phyloP scores from a whole-genome alignment of 1,140 invertebrate genomes.

The Heliothis virescens region DNA sequence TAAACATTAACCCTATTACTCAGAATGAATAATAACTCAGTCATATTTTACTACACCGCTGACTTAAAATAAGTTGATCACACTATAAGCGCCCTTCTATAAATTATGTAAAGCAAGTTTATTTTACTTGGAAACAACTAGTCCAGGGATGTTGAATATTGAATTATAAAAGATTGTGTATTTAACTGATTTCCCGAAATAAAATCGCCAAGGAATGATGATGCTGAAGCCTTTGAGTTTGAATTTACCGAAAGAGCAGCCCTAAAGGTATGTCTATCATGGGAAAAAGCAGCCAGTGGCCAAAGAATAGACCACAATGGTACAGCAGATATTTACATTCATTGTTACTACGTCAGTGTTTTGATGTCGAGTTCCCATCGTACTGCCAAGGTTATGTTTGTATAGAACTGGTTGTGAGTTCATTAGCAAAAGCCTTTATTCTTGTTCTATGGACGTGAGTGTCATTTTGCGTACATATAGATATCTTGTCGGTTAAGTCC shows the following conservation, averaged over 20 bases:
- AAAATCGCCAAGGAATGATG: neutral
- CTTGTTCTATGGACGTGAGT: neutral
- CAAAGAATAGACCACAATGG: neutral
- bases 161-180: slow-evolving; percentile 12
- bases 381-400: neutral
- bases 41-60: neutral
- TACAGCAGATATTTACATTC: neutral
- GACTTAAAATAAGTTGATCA: neutral
- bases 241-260: neutral
- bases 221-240: neutral
- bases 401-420: neutral
- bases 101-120: slow-evolving; percentile 25
- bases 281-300: neutral
- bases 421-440: neutral
- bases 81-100: neutral
- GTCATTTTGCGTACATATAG: too few species aligned
- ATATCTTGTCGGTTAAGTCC: too few species aligned
- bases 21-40: slow-evolving; percentile 39
- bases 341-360: neutral
- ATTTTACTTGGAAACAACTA: slow-evolving; percentile 34
- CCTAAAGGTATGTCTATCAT: neutral
- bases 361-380: neutral
- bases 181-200: neutral
- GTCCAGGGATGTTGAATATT: slow-evolving; percentile 30
- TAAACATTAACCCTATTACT: slow-evolving; percentile 68